Evolutionary conservation across 1,140 invertebrate species (phyloP), one percentile per base, ranked within the genome.

Genomic region (Drosophila pruinosa): DNA sequence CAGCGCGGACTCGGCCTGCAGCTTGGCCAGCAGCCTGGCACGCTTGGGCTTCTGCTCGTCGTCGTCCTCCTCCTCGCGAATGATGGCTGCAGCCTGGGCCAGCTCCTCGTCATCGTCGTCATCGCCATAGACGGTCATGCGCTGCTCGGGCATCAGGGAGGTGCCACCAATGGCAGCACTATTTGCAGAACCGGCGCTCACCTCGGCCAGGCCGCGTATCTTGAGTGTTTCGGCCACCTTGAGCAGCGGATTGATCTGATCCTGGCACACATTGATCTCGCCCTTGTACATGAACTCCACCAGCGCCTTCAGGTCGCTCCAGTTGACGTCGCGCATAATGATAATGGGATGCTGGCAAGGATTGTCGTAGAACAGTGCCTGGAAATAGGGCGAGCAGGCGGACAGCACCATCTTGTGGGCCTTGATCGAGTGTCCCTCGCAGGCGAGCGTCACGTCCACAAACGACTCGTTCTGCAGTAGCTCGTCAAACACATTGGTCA

Each of bases 201-300:
- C 96, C 83, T 98, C 97, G 56, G 97, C 96, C 69, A 98, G 89
- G 1, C 97, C 97, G 8, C 97, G 93, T 61, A 98, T 97, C 91
- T 98, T 97, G 2, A 97, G 92, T 14, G 94, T 95, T 90, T 97
- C 96, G 5, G 97, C 97, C 53, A 97, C 96, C 82, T 96, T 96
- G 2, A 98, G 92, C 54, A 98, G 91, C 0, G 96, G 96, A 19
- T 96, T 95, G 72, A 98, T 96, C 86, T 98, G 96, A 68, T 97
- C 96, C 91, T 98, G 97, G 26, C 95, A 96, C 52, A 98, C 97
- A 91, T 97, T 97, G 68, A 98, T 97, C 92, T 97, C 97, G 3
- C 97, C 97, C 90, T 96, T 96, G 92, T 98, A 98, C 97, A 98
- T 97, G 89, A 97, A 98, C 90, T 98, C 96, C 28, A 97, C 96